Evolutionary conservation across 2,797 vertebrate genomes (phyloP), one percentile per base, ranked within the genome.

Genomic region (Pangasius djambal): DNA sequence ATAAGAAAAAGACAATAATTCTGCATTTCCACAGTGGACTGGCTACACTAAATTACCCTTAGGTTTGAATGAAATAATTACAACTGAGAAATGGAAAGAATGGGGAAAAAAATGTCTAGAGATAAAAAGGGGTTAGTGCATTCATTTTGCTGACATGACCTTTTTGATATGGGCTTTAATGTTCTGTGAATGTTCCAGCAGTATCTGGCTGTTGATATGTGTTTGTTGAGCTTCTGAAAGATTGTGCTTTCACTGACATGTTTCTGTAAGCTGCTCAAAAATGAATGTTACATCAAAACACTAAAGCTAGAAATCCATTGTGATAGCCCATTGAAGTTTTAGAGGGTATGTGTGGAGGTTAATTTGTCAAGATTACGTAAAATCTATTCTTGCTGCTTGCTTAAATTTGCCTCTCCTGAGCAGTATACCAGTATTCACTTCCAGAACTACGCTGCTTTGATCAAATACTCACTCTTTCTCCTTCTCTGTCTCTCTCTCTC

Each of bases 381-480:
- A 84, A 69, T 50, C 75, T 16, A 78, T 55, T 52, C 48, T 55
- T 72, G 31, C 18, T 57, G 52, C 67, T 44, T 65, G 12, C 4
- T 22, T 77, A 28, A 37, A 63, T 75, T 2, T 44, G 4, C 55
- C 34, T 74, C 12, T 40, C 8, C 78, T 72, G 20, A 83, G 22
- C 16, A 61, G 67, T 57, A 37, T 28, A 22, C 59, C 52, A 34
- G n/a, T 48, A 63, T 37, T 75, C 37, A 31, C 48, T 78, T 72
- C 63, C 65, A 61, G 48, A 57, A 67, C 72, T 22, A 9, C 44
- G 7, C 59, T 13, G 8, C 74, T 69, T 85, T 89, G 88, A 79
- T 78, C 88, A 88, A 63, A 78, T 34, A 5, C 50, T 83, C 57
- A 67, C 82, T 63, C 59, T 37, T 61, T 50, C 69, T 9, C 70